phyloP scores from a whole-genome alignment of 2,797 vertebrate genomes.

The Gymnoscopelus microlampas region DNA sequence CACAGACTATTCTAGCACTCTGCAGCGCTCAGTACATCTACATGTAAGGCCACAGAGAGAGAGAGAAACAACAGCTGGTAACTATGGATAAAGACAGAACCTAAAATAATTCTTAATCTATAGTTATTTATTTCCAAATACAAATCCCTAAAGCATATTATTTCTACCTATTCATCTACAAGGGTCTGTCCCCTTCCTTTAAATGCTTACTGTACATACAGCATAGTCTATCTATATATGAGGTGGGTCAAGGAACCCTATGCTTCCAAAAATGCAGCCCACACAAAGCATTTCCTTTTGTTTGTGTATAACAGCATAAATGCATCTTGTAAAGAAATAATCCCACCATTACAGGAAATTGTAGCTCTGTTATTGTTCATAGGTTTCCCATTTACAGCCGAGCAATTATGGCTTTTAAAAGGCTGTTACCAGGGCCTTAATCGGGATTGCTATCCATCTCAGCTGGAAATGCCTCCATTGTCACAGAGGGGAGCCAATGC shows the following conservation, averaged over 20 bases:
- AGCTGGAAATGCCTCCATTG: slow-evolving; percentile 75
- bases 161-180: slow-evolving; percentile 12
- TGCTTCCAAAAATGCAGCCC: slow-evolving; percentile 28
- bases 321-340: slow-evolving; percentile 70
- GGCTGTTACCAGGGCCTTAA: slow-evolving; percentile 73
- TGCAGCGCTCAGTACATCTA: slow-evolving; percentile 41
- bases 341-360: slow-evolving; percentile 77
- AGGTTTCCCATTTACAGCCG: slow-evolving; percentile 66
- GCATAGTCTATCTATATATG: slow-evolving; percentile 8
- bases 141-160: slow-evolving; percentile 24
- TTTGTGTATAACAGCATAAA: slow-evolving; percentile 66
- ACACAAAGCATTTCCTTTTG: slow-evolving; percentile 54
- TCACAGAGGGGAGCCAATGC: slow-evolving; percentile 76
- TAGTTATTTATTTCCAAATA: slow-evolving; percentile 19
- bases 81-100: neutral
- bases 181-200: slow-evolving; percentile 4
- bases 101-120: slow-evolving; percentile 4
- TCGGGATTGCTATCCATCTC: slow-evolving; percentile 71
- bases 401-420: slow-evolving; percentile 77
- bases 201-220: slow-evolving; percentile 18
- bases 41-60: slow-evolving; percentile 39
- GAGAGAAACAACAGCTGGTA: neutral
- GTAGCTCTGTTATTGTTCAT: slow-evolving; percentile 67
- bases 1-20: slow-evolving; percentile 54
- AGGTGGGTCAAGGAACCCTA: slow-evolving; percentile 30